A percentile compares a stretch with the other conserved stretches of the same genome.
These are phyloP conservation scores for Puma concolor DNA, from an alignment of 2,113 vertebrate species.

Conservation along the genomic window DNA sequence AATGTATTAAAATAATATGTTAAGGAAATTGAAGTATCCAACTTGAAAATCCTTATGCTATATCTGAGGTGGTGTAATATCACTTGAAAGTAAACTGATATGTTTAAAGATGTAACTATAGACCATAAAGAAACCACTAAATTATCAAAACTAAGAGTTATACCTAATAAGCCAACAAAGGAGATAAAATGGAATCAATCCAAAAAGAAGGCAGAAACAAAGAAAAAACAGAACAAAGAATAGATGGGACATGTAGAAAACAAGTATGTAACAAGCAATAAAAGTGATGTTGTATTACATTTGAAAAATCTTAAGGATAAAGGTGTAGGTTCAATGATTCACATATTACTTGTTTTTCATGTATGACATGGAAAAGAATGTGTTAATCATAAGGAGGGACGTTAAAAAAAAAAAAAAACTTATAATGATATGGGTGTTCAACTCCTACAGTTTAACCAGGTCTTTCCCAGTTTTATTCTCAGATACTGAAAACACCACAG, in stretches of 20 bases:
- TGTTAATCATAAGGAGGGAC: neutral
- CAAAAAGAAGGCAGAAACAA: neutral
- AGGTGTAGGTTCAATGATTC: neutral
- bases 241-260: neutral
- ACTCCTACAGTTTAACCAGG: neutral
- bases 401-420: neutral
- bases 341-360: conserved; percentile 15
- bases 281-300: neutral
- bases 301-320: conserved; percentile 22
- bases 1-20: neutral
- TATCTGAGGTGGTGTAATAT: neutral
- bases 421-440: neutral
- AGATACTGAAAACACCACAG: neutral
- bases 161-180: neutral
- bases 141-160: neutral
- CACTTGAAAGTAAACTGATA: conserved; percentile 9
- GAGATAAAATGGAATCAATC: neutral
- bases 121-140: neutral
- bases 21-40: neutral
- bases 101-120: neutral
- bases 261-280: neutral
- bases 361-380: neutral
- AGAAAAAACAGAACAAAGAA: neutral
- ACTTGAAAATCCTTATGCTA: neutral
- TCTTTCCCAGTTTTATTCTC: neutral